Base-by-base conservation (phyloP, 2,797 vertebrate genomes). In the Nothura maculosa region DNA sequence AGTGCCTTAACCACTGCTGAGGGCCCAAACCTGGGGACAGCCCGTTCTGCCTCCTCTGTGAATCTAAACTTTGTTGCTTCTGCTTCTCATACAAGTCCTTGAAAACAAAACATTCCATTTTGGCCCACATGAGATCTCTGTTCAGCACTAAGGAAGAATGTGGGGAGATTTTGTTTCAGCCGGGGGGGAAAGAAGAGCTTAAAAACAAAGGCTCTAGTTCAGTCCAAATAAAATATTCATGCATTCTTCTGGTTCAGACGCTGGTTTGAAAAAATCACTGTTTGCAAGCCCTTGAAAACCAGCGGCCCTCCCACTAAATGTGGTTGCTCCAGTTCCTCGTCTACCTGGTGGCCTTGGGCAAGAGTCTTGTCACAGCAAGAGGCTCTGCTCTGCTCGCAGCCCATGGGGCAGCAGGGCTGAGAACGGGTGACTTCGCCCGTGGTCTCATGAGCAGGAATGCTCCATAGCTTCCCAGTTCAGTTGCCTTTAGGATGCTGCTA, bases 191-290 rank as follows among this genome's bases (percentile, higher is more conserved):
- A 54, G 62, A 83, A 16, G 17, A 12, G 9, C 87, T 87, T 89
- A 66, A 85, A 94, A 92, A 19, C 42, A 87, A 91, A 83, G 66
- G 22, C 28, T 86, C 90, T 70, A 3, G 24, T 57, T 92, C 52
- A 84, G 63, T 84, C 32, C 27, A 92, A 92, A 63, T 66, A 55
- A 94, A 93, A 90, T 86, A 91, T 94, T 90, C 76, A 77, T 2
- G 3, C 9, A 19, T 40, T 30, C 82, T 77, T 16, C 64, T 86
- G 32, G 74, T 93, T 94, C 85, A 94, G 57, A 28, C 76, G 55
- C 70, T 90, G 63, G 86, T 77, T 40, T 89, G 74, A 84, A 89
- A 89, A 94, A 87, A 88, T 57, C 70, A 38, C 32, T 57, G 42
- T 72, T 81, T 91, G 54, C 68, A 92, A 89, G 69, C 52, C 16